Conservation (phyloP, 2,113 vertebrate species). For the Psittacula cyanocephala region DNA sequence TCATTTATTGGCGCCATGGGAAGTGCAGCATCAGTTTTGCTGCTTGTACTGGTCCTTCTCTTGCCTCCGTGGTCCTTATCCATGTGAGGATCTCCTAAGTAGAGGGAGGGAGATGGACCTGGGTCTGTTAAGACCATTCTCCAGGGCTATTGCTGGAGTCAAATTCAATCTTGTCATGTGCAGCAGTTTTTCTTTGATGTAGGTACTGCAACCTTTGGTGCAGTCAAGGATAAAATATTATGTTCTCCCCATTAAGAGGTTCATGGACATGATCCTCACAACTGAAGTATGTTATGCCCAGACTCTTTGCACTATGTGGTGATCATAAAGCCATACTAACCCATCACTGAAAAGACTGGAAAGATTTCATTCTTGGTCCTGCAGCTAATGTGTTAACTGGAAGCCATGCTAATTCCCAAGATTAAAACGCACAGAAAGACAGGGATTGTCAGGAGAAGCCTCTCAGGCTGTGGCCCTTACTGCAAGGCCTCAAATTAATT, state of each 20-base stretch:
- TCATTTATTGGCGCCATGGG: fast-evolving
- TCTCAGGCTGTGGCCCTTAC: neutral
- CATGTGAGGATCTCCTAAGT: neutral
- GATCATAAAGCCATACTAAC: fast-evolving
- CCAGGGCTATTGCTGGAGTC: neutral
- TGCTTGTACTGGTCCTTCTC: neutral
- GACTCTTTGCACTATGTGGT: fast-evolving
- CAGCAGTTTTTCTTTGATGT: fast-evolving
- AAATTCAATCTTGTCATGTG: neutral
- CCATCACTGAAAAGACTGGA: neutral
- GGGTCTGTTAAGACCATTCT: neutral
- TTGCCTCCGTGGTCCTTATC: neutral
- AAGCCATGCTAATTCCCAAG: neutral
- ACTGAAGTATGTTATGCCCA: fast-evolving
- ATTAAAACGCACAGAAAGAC: neutral
- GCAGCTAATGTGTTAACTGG: neutral
- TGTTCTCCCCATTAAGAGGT: neutral
- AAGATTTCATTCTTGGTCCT: neutral
- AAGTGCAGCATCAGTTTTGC: fast-evolving
- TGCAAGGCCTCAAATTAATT: slow-evolving; percentile 34
- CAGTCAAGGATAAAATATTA: fast-evolving
- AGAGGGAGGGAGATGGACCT: neutral
- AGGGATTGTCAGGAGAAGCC: slow-evolving; percentile 5
- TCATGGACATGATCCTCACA: fast-evolving
- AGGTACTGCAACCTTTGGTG: neutral